These are phyloP conservation scores for Chymomyza amoena DNA, from an alignment of 2,888 invertebrate genomes.

Conservation along the genomic window DNA sequence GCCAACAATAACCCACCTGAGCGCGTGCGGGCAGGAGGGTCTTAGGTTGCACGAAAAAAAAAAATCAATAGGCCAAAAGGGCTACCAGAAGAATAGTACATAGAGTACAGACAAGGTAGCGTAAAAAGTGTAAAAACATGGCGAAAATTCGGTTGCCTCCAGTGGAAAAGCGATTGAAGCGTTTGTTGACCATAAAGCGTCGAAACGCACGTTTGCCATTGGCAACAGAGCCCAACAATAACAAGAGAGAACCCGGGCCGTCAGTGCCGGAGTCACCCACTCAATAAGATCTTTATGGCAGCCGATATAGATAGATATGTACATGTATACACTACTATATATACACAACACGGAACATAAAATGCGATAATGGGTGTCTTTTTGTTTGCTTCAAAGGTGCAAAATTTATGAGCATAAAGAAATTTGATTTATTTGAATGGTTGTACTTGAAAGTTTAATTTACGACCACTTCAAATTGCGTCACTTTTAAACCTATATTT, in stretches of 20 bases:
- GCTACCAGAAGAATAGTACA: neutral
- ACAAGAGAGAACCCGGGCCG: neutral
- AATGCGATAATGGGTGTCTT: too few relatives aligned
- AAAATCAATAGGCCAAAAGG: neutral
- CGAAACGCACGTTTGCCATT: neutral
- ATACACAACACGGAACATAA: neutral
- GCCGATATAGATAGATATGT: neutral
- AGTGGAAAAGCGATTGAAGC: neutral
- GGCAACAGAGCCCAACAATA: neutral
- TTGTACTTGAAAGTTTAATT: too few relatives aligned
- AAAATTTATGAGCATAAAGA: too few relatives aligned
- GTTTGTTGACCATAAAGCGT: neutral
- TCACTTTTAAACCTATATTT: too few relatives aligned
- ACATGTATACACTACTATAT: neutral
- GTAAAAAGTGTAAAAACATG: neutral
- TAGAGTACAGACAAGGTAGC: neutral
- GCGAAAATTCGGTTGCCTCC: neutral
- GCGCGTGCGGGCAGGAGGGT: too few relatives aligned
- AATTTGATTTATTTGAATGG: too few relatives aligned
- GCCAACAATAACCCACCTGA: neutral
- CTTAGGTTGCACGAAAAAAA: neutral
- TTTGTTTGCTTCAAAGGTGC: too few relatives aligned
- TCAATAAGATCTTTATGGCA: neutral
- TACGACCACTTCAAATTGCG: too few relatives aligned
- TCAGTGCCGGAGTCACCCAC: neutral